Percentiles rank a stretch among this genome's conserved stretches.
phyloP scores from a whole-genome alignment of 1,140 invertebrate genomes.

The Drosophila miranda region DNA sequence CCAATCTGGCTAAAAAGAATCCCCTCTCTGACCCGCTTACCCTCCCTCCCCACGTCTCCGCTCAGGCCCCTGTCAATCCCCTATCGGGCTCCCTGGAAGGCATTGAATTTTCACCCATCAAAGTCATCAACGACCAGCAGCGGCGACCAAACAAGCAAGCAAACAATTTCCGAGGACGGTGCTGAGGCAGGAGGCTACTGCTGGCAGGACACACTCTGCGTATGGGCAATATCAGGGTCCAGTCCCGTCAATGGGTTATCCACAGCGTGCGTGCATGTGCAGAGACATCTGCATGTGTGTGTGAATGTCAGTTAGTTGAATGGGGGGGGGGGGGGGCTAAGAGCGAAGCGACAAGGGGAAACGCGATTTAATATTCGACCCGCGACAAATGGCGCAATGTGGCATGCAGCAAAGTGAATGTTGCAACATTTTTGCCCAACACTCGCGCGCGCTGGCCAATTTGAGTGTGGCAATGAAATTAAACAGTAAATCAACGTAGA shows the following conservation, averaged over 20 bases:
- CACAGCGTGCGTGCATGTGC: neutral
- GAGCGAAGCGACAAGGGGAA: too few relatives aligned
- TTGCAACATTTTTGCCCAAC: conserved; percentile 10
- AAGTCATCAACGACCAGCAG: conserved; percentile 57
- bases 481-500: conserved; percentile 11
- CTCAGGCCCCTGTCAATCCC: neutral
- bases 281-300: conserved; percentile 5
- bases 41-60: neutral
- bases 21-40: neutral
- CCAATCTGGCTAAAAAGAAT: conserved; percentile 44
- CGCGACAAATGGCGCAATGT: conserved; percentile 39
- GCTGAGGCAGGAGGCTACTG: conserved; percentile 4
- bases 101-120: conserved; percentile 54
- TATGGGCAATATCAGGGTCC: conserved; percentile 30
- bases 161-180: conserved; percentile 35
- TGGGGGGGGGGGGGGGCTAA: too few relatives aligned
- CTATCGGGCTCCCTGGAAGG: neutral
- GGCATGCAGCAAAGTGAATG: conserved; percentile 25
- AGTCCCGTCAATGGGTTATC: conserved; percentile 10
- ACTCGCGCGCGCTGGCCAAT: conserved; percentile 2
- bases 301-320: neutral
- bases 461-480: conserved; percentile 36
- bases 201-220: conserved; percentile 29
- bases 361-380: conserved; percentile 41
- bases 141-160: conserved; percentile 50